Evolutionary conservation across 2,888 invertebrate species (phyloP), one percentile per base, ranked within the genome.

Genomic region (Unio pictorum): DNA sequence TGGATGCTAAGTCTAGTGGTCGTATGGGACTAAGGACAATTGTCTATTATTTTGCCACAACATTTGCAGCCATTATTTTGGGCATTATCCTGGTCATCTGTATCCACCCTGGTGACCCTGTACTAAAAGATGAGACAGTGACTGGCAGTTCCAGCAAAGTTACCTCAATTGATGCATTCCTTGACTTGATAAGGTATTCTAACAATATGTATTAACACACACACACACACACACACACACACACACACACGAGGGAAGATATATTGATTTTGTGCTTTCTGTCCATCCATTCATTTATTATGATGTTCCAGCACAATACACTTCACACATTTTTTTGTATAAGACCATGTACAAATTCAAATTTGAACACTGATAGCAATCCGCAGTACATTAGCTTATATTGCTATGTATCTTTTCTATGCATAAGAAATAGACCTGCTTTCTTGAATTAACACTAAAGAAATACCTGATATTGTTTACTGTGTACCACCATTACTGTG

Each of bases 41-140:
- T 73, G 81, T 91, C 58, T 94, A 94, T 88, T 94, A 94, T 87
- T 90, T 93, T 82, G 88, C 90, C n/a, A 94, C 94, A 17, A 94
- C 94, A 0, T 89, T 93, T 65, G 82, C 93, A 62, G 94, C 94
- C 28, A 93, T 93, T 57, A 91, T 93, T 60, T 90, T 93, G 58
- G 93, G 93, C 55, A 93, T 94, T 78, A 88, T 92, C 62, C 91
- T 93, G 81, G 94, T 94, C 4, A 86, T 93, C 57, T 81, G 91
- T 45, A 93, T 94, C 74, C 93, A 93, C 81, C 94, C 94, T 0
- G 94, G 94, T n/a, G 90, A 93, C 66, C 74, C 79, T 58, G 65
- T 74, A 54, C 76, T 85, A 68, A 81, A 77, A 26, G 75, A 78
- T 34, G 79, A 79, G 55, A 64, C 72, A 0, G 68, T 71, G 5